Conservation (phyloP, 23 tunicate species). For the Clavelina lepadiformis region DNA sequence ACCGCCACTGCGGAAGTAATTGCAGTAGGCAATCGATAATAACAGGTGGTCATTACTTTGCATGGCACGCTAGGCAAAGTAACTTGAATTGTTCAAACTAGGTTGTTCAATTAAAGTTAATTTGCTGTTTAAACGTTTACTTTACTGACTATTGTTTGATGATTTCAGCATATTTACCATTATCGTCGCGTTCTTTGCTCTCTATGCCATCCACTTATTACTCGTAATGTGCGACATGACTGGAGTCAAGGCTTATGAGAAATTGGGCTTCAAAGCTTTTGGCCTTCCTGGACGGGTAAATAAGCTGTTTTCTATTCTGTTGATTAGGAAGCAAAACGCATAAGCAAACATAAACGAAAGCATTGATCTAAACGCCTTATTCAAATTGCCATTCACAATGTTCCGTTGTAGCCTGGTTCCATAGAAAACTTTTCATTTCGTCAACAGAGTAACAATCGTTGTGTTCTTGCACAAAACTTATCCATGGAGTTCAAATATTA, state of each 20-base stretch:
- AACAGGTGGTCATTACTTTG: background rate
- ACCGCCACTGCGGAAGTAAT: too few species aligned
- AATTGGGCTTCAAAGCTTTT: slow-evolving; percentile 86
- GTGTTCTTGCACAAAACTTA: too few species aligned
- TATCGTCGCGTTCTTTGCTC: slow-evolving; percentile 65
- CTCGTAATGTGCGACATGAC: slow-evolving; percentile 90
- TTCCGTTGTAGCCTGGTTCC: too few species aligned
- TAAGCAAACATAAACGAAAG: too few species aligned
- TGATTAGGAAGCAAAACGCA: background rate
- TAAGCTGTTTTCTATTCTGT: background rate
- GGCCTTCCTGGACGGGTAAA: slow-evolving; percentile 86
- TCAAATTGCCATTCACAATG: too few species aligned
- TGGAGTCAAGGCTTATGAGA: slow-evolving; percentile 92
- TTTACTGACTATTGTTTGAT: background rate
- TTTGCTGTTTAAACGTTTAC: background rate
- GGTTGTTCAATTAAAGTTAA: background rate
- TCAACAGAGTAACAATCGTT: too few species aligned
- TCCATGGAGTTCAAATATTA: too few species aligned
- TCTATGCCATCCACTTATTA: slow-evolving; percentile 91
- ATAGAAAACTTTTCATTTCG: too few species aligned
- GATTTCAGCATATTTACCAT: slow-evolving; percentile 48
- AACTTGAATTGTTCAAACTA: background rate
- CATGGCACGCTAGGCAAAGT: background rate
- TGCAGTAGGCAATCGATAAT: too few species aligned
- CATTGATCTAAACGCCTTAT: too few species aligned